Evolutionary conservation across 2,888 invertebrate genomes (phyloP).

Genomic region (Amblyjoppa fuscipennis): DNA sequence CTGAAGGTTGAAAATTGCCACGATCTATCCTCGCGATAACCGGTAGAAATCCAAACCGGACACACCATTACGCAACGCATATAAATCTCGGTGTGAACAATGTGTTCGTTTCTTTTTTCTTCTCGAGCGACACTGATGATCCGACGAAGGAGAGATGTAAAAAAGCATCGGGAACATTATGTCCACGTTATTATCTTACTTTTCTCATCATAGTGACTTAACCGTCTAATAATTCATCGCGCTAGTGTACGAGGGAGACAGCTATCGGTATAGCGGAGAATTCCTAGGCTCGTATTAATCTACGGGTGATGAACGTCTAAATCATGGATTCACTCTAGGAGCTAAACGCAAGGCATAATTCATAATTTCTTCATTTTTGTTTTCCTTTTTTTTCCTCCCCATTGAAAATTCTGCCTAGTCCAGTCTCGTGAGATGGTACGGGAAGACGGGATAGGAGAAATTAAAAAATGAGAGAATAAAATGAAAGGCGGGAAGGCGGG

Average conservation of each 20-base stretch:
- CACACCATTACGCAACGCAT: conserved; percentile 5
- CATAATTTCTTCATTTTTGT: conserved; percentile 47
- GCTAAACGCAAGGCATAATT: conserved; percentile 68
- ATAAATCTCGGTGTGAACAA: conserved; percentile 19
- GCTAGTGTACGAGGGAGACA: conserved; percentile 1
- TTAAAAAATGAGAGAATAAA: conserved; percentile 55
- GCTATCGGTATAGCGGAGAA: conserved; percentile 3
- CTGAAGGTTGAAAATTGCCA: conserved; percentile 7
- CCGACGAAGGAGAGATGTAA: conserved; percentile 34
- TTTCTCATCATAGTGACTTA: conserved; percentile 40
- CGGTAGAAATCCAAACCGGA: conserved; percentile 17
- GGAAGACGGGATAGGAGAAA: conserved; percentile 44
- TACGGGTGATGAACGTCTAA: conserved; percentile 69
- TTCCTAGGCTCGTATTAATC: conserved; percentile 59
- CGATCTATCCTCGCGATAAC: conserved; percentile 19
- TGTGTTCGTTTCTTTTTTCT: conserved; percentile 31
- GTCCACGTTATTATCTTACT: conserved; percentile 55
- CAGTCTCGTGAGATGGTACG: conserved; percentile 47
- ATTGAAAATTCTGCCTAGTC: conserved; percentile 51
- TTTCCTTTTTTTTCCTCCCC: conserved; percentile 26
- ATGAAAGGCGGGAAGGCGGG: conserved; percentile 53
- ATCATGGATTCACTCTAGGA: conserved; percentile 66
- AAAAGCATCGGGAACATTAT: conserved; percentile 30
- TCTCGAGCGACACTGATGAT: conserved; percentile 20
- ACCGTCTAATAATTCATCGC: conserved; percentile 58